These are phyloP conservation scores for Trididemnum nubilum DNA, from an alignment of 23 tunicate genomes.

Conservation along the genomic window DNA sequence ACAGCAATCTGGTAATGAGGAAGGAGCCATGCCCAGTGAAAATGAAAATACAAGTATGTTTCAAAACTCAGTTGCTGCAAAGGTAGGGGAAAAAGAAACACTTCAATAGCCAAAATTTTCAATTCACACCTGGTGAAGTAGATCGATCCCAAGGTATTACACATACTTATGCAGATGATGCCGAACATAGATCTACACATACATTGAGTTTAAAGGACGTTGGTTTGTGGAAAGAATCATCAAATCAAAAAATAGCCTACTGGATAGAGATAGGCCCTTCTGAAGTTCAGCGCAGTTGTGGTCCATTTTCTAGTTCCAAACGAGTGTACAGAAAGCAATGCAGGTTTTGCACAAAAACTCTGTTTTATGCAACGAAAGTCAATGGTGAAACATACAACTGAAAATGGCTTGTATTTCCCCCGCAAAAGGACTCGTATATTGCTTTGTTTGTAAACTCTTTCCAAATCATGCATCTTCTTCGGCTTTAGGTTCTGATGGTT, in stretches of 20 bases:
- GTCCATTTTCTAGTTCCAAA: conserved; percentile 22
- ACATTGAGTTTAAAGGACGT: too few relatives aligned
- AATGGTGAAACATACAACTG: conserved; percentile 26
- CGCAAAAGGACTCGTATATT: conserved; percentile 11
- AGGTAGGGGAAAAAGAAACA: too few relatives aligned
- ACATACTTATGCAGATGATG: conserved; percentile 10
- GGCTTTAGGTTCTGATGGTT: conserved; percentile 30
- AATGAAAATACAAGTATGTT: too few relatives aligned
- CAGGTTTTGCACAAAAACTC: neutral
- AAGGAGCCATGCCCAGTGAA: conserved; percentile 37
- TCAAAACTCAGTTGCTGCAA: too few relatives aligned
- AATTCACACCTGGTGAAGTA: conserved; percentile 23
- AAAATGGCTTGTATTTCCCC: conserved; percentile 21
- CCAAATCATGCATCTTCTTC: conserved; percentile 18
- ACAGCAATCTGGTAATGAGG: too few relatives aligned
- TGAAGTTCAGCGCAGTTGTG: conserved; percentile 26
- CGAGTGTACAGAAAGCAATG: conserved; percentile 33
- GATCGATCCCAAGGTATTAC: conserved; percentile 22
- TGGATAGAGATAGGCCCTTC: conserved; percentile 32
- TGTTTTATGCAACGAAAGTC: neutral
- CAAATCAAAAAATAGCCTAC: conserved; percentile 15
- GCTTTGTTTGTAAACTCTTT: conserved; percentile 15
- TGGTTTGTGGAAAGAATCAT: conserved; percentile 23
- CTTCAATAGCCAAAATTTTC: too few relatives aligned
- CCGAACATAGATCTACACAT: conserved; percentile 32